Evolutionary conservation across 1,140 invertebrate genomes (phyloP), one percentile per base, ranked within the genome.

Genomic region (Sarcophaga peregrina): DNA sequence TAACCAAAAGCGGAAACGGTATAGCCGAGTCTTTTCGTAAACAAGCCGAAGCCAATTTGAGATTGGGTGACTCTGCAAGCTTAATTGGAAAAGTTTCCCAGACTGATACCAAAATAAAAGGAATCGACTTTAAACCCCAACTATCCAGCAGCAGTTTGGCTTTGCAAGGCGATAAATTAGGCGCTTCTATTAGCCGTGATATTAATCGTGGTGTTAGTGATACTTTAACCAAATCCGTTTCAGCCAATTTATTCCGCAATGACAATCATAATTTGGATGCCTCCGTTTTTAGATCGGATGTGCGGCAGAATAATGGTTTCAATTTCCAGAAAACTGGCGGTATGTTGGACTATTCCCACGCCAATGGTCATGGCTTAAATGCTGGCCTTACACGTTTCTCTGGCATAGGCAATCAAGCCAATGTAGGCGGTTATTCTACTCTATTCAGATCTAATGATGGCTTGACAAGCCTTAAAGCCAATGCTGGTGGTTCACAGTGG

Each of bases 311-410:
- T 15, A 80, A 81, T 84, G 68, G 74, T 46, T 80, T 82, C 17
- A 82, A 84, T 10, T 87, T 89, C 82, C 83, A 88, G 46, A 85
- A 86, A 20, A 89, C 88, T 50, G 86, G 88, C 48, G 87, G 86
- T 37, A 83, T 84, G 0, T 74, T 89, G 15, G 86, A 89, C 2
- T 89, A 87, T 84, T 84, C 87, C 0, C 87, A 89, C 74, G 75
- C 81, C 20, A 86, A 86, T 50, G 88, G 88, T 8, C 87, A 89
- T n/a, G 86, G 87, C 9, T 86, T 13, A 46, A 87, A 80, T 47
- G 10, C 87, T 46, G 88, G 86, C n/a, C 85, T 88, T 76, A 86
- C 85, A 76, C 89, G 89, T 10, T 85, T 89, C 73, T 87, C 86
- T 17, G 87, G 86, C 8, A 47, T 89, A 5, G 88, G 88, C 11